Evolutionary conservation across 1,140 invertebrate species (phyloP), one percentile per base, ranked within the genome.

Genomic region (Drosophila quadrilineata): DNA sequence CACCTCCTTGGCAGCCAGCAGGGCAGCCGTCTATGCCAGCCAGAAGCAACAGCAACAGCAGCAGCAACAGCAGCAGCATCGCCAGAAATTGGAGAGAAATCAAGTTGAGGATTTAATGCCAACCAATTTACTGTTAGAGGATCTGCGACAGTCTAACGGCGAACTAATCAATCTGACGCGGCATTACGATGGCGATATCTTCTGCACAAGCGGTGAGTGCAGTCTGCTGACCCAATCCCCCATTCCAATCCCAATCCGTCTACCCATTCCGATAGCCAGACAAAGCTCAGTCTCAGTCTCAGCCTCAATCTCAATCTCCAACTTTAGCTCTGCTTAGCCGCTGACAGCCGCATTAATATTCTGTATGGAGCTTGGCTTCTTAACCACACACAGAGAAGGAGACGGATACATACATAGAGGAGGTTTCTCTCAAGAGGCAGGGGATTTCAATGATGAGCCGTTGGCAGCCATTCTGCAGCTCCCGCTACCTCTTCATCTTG

Each of bases 131-230:
- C 79, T 88, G 69, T 63, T 89, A 70, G 84, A 88, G 66, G 73
- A 77, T 64, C 65, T 88, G 56, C 85, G 76, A 36, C 87, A 84
- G 50, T 64, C 66, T 48, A 75, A 63, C 62, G 76, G 71, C 14
- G 75, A 85, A 40, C 62, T 87, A 58, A 66, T 86, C 58, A 90
- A 90, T 77, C 73, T 93, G 63, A 92, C 90, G 28, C 82, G 92
- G 68, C 91, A 92, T 75, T 89, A 90, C 75, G 91, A 92, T 75
- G 92, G 92, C 58, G 92, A 93, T 79, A 90, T 92, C 72, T 93
- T 93, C 74, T 90, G 87, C 29, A 89, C 91, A 31, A 90, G 90
- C 88, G 92, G 92, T 93, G 84, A 90, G 79, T 75, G 58, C 21
- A n/a, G n/a, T n/a, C n/a, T n/a, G n/a, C 43, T 14, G n/a, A 14